Evolutionary conservation across 2,888 invertebrate species (phyloP), one percentile per base, ranked within the genome.

Genomic region (Xestia xanthographa): DNA sequence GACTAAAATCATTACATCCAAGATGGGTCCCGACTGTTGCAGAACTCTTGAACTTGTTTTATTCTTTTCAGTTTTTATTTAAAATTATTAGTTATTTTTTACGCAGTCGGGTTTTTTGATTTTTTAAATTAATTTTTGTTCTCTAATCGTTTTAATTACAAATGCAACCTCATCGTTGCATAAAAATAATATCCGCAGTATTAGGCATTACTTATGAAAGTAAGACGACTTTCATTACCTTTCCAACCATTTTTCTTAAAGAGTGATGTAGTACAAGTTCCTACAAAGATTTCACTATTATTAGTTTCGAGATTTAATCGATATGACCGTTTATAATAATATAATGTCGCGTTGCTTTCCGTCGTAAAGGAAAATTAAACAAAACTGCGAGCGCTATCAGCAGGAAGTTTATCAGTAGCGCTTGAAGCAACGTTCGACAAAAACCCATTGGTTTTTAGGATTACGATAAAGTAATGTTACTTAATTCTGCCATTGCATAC

Each of bases 381-480:
- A 66, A 67, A 79, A 74, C 60, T 71, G 38, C 48, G 53, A 84
- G 34, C 67, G 80, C 80, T 84, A 82, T 82, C 84, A 82, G 80
- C 84, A 82, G 80, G 80, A 84, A 84, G 70, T 82, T 82, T 75
- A 82, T 82, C 84, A 72, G 81, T 66, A 75, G 67, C 71, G 81
- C 63, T 82, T 66, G 84, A 66, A 68, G 67, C 67, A 66, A 80
- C 56, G 84, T 67, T 75, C 75, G 63, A 72, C 73, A 79, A 74
- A 66, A 73, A 83, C 56, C 58, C 69, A 67, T 75, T 75, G 41
- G 41, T 65, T 67, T 74, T 68, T 63, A 74, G 75, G 65, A 71
- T 75, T 70, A 63, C 48, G 70, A 71, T 74, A 71, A 66, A 72
- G 34, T 66, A 43, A 48, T 72, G 20, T 71, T 75, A 48, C 34